Evolutionary conservation across 2,113 vertebrate genomes (phyloP), one percentile per base, ranked within the genome.

Genomic region (Ramphastos sulfuratus): DNA sequence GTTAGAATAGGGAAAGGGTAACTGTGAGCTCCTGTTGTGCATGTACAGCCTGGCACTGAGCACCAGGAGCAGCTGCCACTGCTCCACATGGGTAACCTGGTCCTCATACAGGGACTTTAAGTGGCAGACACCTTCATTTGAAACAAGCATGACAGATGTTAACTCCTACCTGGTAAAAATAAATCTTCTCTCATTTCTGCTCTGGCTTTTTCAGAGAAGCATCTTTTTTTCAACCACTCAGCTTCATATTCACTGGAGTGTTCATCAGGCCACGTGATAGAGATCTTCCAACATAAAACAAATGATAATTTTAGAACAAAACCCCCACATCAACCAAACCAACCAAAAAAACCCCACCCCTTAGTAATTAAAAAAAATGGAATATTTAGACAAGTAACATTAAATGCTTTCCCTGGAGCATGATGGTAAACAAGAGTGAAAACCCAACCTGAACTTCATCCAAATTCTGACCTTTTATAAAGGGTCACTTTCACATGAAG

Each of bases 171-270:
- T 93, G 98, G 98, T 52, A 98, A 97, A 97, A 99, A 99, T 33
- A 99, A 96, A 95, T 99, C 97, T 92, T 98, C 97, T 88, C 82
- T 97, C 85, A 98, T 85, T 42, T 97, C 96, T 95, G 97, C 97
- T 97, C 99, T 98, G 93, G 98, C 97, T 93, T 97, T 94, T 64
- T 98, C 92, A 35, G 99, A 99, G 96, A 99, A 99, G 72, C 99
- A 99, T 82, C 98, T 97, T 94, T 98, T 98, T 96, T 98, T 99
- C 94, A 99, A 93, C 99, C 99, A 99, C 4, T 98, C 97, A 15
- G 98, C 96, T 71, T 99, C 98, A 80, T 98, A 99, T 81, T 98
- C 98, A 8, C 99, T 99, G 46, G 79, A 78, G 67, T 99, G 99
- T 50, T 98, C 97, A 94, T 99, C 98, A 1, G 98, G 98, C 99